phyloP scores from a whole-genome alignment of 2,797 vertebrate species.

The Oryzias sinensis region DNA sequence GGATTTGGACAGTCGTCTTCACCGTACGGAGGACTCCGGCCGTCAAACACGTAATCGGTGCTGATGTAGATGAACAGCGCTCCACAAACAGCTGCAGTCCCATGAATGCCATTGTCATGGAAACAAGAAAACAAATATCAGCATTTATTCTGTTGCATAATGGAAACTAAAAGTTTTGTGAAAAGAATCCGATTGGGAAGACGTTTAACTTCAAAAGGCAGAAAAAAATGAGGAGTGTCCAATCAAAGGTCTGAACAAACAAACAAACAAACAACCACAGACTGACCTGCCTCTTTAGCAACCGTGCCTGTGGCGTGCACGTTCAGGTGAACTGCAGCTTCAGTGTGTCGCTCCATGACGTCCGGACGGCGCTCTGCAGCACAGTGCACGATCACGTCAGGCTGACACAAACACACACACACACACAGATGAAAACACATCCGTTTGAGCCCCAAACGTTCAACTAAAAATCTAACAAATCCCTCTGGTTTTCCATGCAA shows the following conservation, averaged over 20 bases:
- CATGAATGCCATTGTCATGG: not conserved
- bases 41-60: conserved; percentile 96
- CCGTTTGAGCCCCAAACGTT: too few relatives aligned
- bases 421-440: too few relatives aligned
- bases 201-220: too few relatives aligned
- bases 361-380: conserved; percentile 95
- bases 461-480: too few relatives aligned
- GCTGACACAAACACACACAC: conserved; percentile 66
- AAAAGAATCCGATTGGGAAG: too few relatives aligned
- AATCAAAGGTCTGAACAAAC: too few relatives aligned
- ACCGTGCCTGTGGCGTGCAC: conserved; percentile 87
- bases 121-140: not conserved
- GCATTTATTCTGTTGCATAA: too few relatives aligned
- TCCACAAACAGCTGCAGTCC: conserved; percentile 24
- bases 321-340: conserved; percentile 88
- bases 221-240: too few relatives aligned
- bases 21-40: conserved; percentile 90
- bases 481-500: too few relatives aligned
- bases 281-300: conserved; percentile 91
- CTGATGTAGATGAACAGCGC: conserved; percentile 92
- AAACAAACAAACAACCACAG: too few relatives aligned
- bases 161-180: too few relatives aligned
- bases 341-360: conserved; percentile 88
- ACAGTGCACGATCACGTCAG: conserved; percentile 92
- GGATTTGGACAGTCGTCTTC: conserved; percentile 89